phyloP scores from a whole-genome alignment of 2,797 vertebrate species.

The Capromys pilorides region DNA sequence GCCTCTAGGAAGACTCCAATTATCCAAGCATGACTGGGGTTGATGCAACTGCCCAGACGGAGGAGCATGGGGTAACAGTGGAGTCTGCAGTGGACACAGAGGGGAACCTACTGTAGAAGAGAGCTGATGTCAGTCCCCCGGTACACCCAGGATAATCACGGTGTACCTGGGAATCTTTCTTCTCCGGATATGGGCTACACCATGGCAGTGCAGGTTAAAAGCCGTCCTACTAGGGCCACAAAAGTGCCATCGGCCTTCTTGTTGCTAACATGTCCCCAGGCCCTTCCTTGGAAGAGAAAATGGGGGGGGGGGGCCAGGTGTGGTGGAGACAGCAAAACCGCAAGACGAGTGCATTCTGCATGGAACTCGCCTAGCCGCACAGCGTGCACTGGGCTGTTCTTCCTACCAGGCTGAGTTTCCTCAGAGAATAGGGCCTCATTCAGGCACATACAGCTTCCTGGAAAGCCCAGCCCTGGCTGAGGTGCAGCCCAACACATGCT shows the following conservation, averaged over 20 bases:
- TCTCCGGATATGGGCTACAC: background rate
- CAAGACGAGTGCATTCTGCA: background rate
- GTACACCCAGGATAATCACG: background rate
- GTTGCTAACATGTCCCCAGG: background rate
- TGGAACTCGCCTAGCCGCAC: background rate
- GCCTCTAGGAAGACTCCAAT: background rate
- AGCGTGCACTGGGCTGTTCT: background rate
- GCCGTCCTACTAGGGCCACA: background rate
- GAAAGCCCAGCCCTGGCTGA: background rate
- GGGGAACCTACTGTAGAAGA: background rate
- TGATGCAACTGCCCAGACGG: background rate
- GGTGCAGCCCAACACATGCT: too few relatives aligned
- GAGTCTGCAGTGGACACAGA: background rate
- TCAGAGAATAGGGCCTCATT: background rate
- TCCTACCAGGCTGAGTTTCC: background rate
- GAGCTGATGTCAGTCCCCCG: background rate
- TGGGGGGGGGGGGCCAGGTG: background rate
- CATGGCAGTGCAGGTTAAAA: background rate
- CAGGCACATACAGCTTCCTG: background rate
- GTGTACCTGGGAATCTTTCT: background rate
- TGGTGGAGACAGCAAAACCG: background rate
- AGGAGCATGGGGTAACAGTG: background rate
- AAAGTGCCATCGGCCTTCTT: background rate
- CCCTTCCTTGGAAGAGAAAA: background rate
- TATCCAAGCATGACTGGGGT: background rate